Percentiles rank a stretch among this genome's conserved stretches.
phyloP scores from a whole-genome alignment of 2,113 vertebrate species.

The Rissa tridactyla region DNA sequence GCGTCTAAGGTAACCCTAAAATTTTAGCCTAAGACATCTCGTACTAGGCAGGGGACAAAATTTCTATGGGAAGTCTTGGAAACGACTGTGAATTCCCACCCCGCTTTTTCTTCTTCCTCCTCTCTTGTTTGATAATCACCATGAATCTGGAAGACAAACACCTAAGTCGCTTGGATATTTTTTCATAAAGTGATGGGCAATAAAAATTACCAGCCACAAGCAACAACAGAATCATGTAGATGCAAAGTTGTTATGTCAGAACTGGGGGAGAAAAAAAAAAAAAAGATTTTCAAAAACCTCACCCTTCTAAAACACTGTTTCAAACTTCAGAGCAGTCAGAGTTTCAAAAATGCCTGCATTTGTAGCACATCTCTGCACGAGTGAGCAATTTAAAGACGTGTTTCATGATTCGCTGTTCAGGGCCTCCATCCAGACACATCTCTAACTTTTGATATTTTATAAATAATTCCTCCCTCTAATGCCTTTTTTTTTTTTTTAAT shows the following conservation, averaged over 20 bases:
- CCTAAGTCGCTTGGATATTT: not conserved
- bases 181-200: not conserved
- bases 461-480: not conserved
- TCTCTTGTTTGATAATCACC: not conserved
- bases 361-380: not conserved
- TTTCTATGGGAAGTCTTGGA: not conserved
- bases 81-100: not conserved
- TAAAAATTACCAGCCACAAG: not conserved
- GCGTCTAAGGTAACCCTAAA: not conserved
- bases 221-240: not conserved
- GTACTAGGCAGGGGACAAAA: not conserved
- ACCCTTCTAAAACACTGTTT: not conserved
- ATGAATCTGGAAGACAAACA: not conserved
- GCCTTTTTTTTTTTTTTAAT: not conserved
- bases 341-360: not conserved
- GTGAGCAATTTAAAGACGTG: not conserved
- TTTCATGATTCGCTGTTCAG: not conserved
- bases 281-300: not conserved
- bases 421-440: not conserved
- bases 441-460: not conserved
- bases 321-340: not conserved
- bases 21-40: not conserved
- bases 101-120: not conserved
- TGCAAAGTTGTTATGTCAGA: not conserved
- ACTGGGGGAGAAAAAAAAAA: too few relatives aligned